Evolutionary conservation across 2,113 vertebrate species (phyloP), one percentile per base, ranked within the genome.

Genomic region (Hypanus sabinus): DNA sequence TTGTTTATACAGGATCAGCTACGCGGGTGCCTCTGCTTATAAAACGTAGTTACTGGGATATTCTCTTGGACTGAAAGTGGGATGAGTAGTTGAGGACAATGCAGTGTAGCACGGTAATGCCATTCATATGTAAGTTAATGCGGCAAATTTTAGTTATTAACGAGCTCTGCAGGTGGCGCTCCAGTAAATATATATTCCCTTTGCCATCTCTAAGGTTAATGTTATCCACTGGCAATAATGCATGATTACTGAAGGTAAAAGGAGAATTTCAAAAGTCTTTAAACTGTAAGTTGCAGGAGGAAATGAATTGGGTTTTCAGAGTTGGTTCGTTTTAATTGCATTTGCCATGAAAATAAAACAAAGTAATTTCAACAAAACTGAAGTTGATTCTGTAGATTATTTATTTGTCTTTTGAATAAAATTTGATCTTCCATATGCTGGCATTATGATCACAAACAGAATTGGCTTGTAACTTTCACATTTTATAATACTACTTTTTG

Each of bases 401-500:
- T 93, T 90, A 73, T 73, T 3, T 73, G 91, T 73, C 71, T 65
- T 11, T 24, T 73, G 68, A 93, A 55, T 1, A 55, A 46, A 75
- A 30, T 27, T 93, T 93, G 70, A 7, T 46, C 38, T 30, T 93
- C 90, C 38, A 24, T 75, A 22, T 93, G 68, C 30, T 73, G 36
- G 8, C 70, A 73, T 36, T 73, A 65, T 11, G 20, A 30, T 22
- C 55, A 55, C 8, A 93, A 93, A 95, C 95, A 96, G 94, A 96
- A 96, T 94, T 81, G 95, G 95, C 96, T 96, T 95, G 93, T 95
- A 94, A 94, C 95, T 95, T 95, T 95, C 96, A 95, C 96, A 94
- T 85, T 94, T 94, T 95, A 94, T 94, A 94, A 94, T 75, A 71
- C 95, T 96, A 94, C 92, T 93, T 96, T 96, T 96, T 94, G 46